phyloP scores from a whole-genome alignment of 2,888 invertebrate genomes.

The Acrocyrtus sp. region DNA sequence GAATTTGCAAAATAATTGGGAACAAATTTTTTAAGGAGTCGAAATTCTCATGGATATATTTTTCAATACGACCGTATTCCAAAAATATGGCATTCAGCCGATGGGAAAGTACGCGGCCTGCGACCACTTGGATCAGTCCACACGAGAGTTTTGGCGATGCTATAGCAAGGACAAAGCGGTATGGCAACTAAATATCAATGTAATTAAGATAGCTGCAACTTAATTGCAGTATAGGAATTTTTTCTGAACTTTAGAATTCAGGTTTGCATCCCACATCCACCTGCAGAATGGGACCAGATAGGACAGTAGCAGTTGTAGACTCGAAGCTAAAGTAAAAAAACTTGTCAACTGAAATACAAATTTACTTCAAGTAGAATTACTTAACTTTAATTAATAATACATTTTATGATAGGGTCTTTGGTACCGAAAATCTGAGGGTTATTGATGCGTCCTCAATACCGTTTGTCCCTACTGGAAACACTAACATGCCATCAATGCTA shows the following conservation, averaged over 20 bases:
- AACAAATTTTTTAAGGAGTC: neutral
- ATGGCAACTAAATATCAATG: too few species aligned
- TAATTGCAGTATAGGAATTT: too few species aligned
- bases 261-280: conserved; percentile 39
- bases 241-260: too few species aligned
- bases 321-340: conserved; percentile 33
- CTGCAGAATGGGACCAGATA: conserved; percentile 47
- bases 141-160: conserved; percentile 43
- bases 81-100: conserved; percentile 21
- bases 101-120: conserved; percentile 1
- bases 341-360: neutral
- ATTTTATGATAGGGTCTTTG: conserved; percentile 30
- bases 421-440: conserved; percentile 25
- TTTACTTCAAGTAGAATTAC: too few species aligned
- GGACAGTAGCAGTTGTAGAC: conserved; percentile 32
- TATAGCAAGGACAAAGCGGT: neutral
- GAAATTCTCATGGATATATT: conserved; percentile 38
- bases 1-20: neutral
- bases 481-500: conserved; percentile 36
- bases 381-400: neutral
- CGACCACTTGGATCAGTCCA: neutral
- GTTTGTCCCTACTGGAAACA: conserved; percentile 29
- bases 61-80: conserved; percentile 32
- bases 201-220: too few species aligned
- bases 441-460: conserved; percentile 37